phyloP scores from a whole-genome alignment of 30 jellyfish, hydroid and myxozoan species.

The Pelagia noctiluca region DNA sequence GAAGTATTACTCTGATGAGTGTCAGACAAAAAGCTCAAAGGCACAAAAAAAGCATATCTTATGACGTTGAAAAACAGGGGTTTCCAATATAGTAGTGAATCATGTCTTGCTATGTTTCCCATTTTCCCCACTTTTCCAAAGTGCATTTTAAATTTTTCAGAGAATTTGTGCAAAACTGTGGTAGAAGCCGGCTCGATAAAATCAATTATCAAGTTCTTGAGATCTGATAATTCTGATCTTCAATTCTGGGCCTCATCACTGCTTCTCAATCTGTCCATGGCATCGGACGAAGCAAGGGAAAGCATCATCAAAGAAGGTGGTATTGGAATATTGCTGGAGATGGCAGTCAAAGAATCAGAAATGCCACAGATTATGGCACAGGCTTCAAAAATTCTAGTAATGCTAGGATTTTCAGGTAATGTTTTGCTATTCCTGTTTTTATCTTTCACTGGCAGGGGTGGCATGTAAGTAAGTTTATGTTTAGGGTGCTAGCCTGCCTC shows the following conservation, averaged over 20 bases:
- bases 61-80: no score
- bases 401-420: constrained; percentile 82
- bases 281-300: constrained; percentile 81
- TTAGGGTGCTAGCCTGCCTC: no score
- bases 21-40: no score
- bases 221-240: constrained; percentile 62
- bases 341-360: constrained; percentile 90
- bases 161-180: constrained; percentile 50
- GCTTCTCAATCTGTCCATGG: constrained; percentile 83
- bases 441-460: neutral
- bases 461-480: no score
- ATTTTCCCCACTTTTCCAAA: no score
- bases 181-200: constrained; percentile 72
- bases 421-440: neutral
- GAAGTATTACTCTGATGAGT: no score
- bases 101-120: no score
- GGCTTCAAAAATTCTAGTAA: constrained; percentile 89
- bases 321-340: constrained; percentile 66
- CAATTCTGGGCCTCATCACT: constrained; percentile 94
- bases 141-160: no score
- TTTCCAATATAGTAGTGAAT: no score
- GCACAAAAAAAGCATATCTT: no score
- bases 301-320: constrained; percentile 90
- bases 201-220: constrained; percentile 56
- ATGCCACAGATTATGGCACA: constrained; percentile 79